phyloP scores from a whole-genome alignment of 35 echinoderm and acorn worm species.

The Anneissia japonica region DNA sequence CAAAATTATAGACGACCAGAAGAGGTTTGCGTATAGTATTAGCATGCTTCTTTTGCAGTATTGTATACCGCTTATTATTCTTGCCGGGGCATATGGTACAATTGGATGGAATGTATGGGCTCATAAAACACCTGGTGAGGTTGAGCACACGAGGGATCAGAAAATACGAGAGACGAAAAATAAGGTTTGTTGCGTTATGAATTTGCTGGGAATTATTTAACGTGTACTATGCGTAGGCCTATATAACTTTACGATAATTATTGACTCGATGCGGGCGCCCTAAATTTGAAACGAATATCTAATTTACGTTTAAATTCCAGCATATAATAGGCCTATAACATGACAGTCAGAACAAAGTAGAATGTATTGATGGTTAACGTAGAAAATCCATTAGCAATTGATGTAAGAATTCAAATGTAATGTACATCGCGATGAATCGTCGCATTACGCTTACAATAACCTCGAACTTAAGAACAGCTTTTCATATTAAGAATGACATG shows the following conservation, averaged over 20 bases:
- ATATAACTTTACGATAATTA: too few relatives aligned
- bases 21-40: slow-evolving; percentile 48
- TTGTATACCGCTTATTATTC: slow-evolving; percentile 56
- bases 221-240: too few relatives aligned
- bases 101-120: slow-evolving; percentile 84
- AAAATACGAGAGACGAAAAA: slow-evolving; percentile 80
- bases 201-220: too few relatives aligned
- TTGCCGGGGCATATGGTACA: slow-evolving; percentile 58
- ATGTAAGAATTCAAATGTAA: background rate
- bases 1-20: background rate
- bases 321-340: too few relatives aligned
- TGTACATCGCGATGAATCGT: background rate
- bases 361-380: background rate
- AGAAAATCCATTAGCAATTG: background rate
- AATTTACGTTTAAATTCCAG: too few relatives aligned
- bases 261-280: too few relatives aligned
- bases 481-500: background rate
- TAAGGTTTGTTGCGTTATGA: slow-evolving; percentile 55
- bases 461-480: background rate
- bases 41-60: slow-evolving; percentile 68
- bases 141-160: slow-evolving; percentile 62
- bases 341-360: too few relatives aligned
- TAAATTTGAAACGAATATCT: too few relatives aligned
- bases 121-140: slow-evolving; percentile 79
- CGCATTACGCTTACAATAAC: background rate